These are phyloP conservation scores for Metellina segmentata DNA, from an alignment of 2,888 invertebrate species.

Conservation along the genomic window DNA sequence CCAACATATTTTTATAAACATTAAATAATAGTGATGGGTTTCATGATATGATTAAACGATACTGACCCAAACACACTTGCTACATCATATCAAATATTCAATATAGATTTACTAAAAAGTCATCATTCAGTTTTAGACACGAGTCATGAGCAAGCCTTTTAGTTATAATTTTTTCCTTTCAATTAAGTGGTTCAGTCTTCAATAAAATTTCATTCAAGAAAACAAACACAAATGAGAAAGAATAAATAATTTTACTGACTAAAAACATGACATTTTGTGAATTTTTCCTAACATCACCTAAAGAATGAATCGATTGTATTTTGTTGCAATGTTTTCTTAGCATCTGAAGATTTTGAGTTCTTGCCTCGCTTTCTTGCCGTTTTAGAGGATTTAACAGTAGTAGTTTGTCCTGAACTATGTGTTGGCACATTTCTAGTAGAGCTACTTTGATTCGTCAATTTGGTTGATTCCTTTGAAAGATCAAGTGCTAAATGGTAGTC, in stretches of 20 bases:
- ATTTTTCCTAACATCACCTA: slow-evolving; percentile 10
- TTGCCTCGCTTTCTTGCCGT: slow-evolving; percentile 47
- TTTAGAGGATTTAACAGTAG: background rate
- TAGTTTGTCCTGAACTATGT: background rate
- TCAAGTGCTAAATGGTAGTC: slow-evolving; percentile 93
- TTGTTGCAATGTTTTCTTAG: slow-evolving; percentile 39
- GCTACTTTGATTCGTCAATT: background rate
- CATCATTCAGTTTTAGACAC: too few relatives aligned
- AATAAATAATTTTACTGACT: background rate
- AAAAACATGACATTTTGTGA: background rate
- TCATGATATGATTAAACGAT: too few relatives aligned
- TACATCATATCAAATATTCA: too few relatives aligned
- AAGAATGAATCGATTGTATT: slow-evolving; percentile 72
- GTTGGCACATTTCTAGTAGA: background rate
- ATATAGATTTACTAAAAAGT: too few relatives aligned
- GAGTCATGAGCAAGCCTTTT: too few relatives aligned
- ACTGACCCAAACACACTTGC: too few relatives aligned
- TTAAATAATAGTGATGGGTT: too few relatives aligned
- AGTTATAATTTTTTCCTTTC: too few relatives aligned
- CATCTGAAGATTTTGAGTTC: slow-evolving; percentile 11
- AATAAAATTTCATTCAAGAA: too few relatives aligned
- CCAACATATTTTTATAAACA: too few relatives aligned
- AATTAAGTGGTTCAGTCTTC: too few relatives aligned
- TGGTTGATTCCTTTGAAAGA: slow-evolving; percentile 84
- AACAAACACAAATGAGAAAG: too few relatives aligned